A percentile compares a stretch with the other conserved stretches of the same genome.
phyloP scores from a whole-genome alignment of 2,888 invertebrate genomes.

The Acrobasis consociella region DNA sequence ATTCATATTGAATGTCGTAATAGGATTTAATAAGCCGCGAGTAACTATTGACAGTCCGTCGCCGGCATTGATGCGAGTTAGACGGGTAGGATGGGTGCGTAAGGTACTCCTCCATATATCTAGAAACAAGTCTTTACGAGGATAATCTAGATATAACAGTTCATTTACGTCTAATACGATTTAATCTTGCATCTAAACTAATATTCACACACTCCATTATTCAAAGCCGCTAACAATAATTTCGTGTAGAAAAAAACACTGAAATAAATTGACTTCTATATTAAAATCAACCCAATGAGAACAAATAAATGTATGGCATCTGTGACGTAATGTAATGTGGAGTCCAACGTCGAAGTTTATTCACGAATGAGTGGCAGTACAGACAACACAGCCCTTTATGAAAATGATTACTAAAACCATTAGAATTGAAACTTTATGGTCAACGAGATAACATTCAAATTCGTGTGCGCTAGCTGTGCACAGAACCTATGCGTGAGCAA shows the following conservation, averaged over 20 bases:
- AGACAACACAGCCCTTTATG: conserved; percentile 23
- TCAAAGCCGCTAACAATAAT: conserved; percentile 17
- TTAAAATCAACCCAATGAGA: conserved; percentile 31
- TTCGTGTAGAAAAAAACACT: conserved; percentile 34
- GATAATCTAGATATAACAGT: neutral
- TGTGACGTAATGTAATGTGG: conserved; percentile 21
- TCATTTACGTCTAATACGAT: neutral
- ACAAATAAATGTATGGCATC: conserved; percentile 26
- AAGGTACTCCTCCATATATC: too few relatives aligned
- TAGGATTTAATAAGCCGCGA: too few relatives aligned
- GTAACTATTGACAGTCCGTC: too few relatives aligned
- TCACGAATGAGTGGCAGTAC: conserved; percentile 28
- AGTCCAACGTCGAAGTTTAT: conserved; percentile 22
- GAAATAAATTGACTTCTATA: conserved; percentile 28
- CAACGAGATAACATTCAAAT: conserved; percentile 24
- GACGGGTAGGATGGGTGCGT: too few relatives aligned
- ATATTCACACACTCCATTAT: conserved; percentile 22
- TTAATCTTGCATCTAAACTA: conserved; percentile 18
- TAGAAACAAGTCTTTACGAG: neutral
- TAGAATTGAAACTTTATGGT: conserved; percentile 12
- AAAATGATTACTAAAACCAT: conserved; percentile 13
- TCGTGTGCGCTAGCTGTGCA: conserved; percentile 56
- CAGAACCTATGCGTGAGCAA: conserved; percentile 50
- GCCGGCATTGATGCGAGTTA: too few relatives aligned
- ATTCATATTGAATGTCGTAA: too few relatives aligned